Base-by-base conservation (phyloP, 2,888 invertebrate species). In the Eubasilissa splendida region DNA sequence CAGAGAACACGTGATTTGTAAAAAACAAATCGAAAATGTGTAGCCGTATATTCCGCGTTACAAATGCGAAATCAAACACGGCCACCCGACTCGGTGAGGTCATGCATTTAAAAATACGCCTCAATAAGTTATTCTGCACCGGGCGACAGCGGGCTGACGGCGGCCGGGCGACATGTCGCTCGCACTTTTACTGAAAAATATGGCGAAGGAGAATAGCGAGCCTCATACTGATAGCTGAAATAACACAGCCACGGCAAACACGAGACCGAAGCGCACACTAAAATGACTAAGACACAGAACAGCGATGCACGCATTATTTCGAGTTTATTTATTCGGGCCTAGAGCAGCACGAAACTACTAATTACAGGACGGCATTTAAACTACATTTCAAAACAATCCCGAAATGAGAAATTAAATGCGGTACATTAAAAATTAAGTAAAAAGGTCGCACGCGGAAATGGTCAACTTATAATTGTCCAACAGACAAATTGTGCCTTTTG, bases 71-170 rank as follows among this genome's bases (percentile, higher is more conserved):
- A 56, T 14, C 53, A 22, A 71, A 54, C 71, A 71, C 53, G 31
- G 53, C 53, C 12, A 31, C 54, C 31, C 42, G n/a, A 71, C 12
- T n/a, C 54, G 54, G 71, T 71, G 71, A 71, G 53, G 71, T 71
- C 71, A 71, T 54, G 54, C 33, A 71, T 71, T 71, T 71, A 71
- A 54, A 71, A 71, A 71, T 71, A 71, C 52, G 71, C 71, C 54
- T 71, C 54, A 53, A 71, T 71, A 54, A 54, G 71, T 71, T 71
- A 71, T 71, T 71, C 71, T 71, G 54, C 71, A 71, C 42, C 42
- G 42, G 42, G 42, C n/a, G 53, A 14, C 33, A 10, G 14, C 54
- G 54, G 22, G 14, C 66, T 53, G 70, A 70, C 53, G 53, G 53
- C 54, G 52, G 71, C 71, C 71, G 71, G 14, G 71, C 54, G 71